Evolutionary conservation across 2,113 vertebrate species (phyloP).

Genomic region (Piliocolobus tephrosceles): DNA sequence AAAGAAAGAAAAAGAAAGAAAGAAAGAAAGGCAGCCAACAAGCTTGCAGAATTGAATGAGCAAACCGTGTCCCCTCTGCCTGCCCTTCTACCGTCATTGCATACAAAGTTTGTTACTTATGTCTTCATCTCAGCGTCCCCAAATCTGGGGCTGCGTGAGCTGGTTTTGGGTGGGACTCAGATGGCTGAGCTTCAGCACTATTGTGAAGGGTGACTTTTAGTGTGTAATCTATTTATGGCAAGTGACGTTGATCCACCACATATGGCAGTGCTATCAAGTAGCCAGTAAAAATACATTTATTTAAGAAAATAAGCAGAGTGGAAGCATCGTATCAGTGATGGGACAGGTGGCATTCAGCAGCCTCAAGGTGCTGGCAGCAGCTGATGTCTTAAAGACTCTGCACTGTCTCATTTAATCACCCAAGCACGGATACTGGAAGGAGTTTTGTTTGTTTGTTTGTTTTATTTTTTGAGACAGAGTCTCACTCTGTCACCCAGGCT

Average conservation of each 20-base stretch:
- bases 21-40: no score
- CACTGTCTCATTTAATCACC: background rate
- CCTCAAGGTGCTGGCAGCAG: background rate
- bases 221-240: no score
- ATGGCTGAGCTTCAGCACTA: background rate
- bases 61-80: accelerated
- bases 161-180: background rate
- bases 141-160: background rate
- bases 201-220: no score
- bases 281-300: background rate
- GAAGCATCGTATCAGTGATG: accelerated
- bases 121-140: accelerated
- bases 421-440: background rate
- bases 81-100: background rate
- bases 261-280: background rate
- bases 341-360: no score
- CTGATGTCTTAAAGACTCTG: accelerated
- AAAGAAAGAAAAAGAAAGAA: no score
- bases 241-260: accelerated
- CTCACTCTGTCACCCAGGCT: background rate
- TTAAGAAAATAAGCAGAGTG: background rate
- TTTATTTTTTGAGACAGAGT: background rate
- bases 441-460: background rate
- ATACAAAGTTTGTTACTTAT: accelerated
- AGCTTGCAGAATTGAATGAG: background rate